Conservation (phyloP, 1,140 invertebrate genomes). For the Tetraneura akinire region DNA sequence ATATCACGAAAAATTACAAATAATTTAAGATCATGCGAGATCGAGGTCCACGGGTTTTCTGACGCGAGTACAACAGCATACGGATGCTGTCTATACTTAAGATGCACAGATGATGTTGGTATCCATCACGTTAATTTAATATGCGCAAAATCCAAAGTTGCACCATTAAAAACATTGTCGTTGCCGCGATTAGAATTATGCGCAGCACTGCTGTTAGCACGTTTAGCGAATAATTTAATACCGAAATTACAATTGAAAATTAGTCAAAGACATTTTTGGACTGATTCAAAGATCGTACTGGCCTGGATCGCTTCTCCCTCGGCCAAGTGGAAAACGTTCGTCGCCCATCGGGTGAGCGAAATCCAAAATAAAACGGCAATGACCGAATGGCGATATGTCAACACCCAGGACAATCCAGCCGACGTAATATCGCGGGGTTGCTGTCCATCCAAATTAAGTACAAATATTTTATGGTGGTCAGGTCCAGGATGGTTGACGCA, state of each 20-base stretch:
- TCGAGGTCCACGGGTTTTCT: constrained; percentile 56
- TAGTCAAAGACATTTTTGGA: constrained; percentile 35
- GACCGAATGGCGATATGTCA: constrained; percentile 54
- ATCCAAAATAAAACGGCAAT: constrained; percentile 56
- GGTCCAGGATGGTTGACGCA: constrained; percentile 11
- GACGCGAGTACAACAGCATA: constrained; percentile 56
- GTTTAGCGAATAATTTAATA: constrained; percentile 56
- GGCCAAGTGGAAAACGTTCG: constrained; percentile 39
- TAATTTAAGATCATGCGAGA: neutral
- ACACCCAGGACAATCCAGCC: constrained; percentile 55
- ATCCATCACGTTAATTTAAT: constrained; percentile 15
- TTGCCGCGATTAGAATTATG: constrained; percentile 59
- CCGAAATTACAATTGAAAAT: constrained; percentile 29
- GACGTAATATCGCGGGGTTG: constrained; percentile 56
- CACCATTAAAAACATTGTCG: constrained; percentile 36
- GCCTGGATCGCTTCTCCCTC: constrained; percentile 42
- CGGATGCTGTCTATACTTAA: constrained; percentile 55
- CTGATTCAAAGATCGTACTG: constrained; percentile 46
- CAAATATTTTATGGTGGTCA: constrained; percentile 47
- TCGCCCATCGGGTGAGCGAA: constrained; percentile 47
- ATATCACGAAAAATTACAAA: neutral
- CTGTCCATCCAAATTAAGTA: constrained; percentile 23
- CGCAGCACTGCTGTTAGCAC: constrained; percentile 59
- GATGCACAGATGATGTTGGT: neutral
- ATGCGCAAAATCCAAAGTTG: constrained; percentile 36